phyloP scores from a whole-genome alignment of 2,113 vertebrate genomes.

The Illadopsis cleaveri region DNA sequence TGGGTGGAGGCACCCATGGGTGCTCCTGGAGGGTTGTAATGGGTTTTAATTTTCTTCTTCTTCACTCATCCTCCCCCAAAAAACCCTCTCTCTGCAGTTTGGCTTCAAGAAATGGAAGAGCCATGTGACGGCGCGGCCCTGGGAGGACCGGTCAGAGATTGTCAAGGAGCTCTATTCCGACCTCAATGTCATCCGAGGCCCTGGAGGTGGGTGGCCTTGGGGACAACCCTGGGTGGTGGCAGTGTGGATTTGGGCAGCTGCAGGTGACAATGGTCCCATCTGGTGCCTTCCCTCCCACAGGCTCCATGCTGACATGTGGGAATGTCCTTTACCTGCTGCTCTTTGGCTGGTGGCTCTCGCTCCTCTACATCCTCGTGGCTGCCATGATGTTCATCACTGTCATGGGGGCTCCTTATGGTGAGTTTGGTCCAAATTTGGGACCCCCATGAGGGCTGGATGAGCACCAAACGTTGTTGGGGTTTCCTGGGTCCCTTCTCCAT shows the following conservation, averaged over 20 bases:
- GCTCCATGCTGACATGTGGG: constrained; percentile 73
- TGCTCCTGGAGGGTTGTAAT: rapidly evolving
- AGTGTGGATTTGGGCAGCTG: rapidly evolving
- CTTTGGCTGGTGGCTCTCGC: constrained; percentile 89
- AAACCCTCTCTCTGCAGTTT: constrained; percentile 62
- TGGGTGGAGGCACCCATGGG: background rate
- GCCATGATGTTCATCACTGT: constrained; percentile 80
- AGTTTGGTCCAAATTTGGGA: background rate
- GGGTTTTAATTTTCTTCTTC: rapidly evolving
- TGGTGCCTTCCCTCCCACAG: background rate
- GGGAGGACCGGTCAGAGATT: constrained; percentile 81
- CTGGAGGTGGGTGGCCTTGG: constrained; percentile 58
- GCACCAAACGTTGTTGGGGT: background rate
- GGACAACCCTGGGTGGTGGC: rapidly evolving
- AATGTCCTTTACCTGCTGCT: constrained; percentile 82
- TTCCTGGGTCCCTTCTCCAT: background rate
- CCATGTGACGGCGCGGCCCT: constrained; percentile 82
- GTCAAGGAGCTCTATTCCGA: constrained; percentile 86
- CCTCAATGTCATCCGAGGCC: constrained; percentile 74
- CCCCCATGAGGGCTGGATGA: background rate
- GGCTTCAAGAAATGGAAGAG: constrained; percentile 94
- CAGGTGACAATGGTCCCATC: rapidly evolving
- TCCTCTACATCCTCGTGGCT: constrained; percentile 79
- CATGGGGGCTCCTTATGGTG: constrained; percentile 81
- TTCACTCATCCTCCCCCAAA: rapidly evolving